Percentiles rank a stretch among this genome's conserved stretches.
Evolutionary conservation across 2,888 invertebrate genomes (phyloP).

Genomic region (Xanthorhoe spadicearia): DNA sequence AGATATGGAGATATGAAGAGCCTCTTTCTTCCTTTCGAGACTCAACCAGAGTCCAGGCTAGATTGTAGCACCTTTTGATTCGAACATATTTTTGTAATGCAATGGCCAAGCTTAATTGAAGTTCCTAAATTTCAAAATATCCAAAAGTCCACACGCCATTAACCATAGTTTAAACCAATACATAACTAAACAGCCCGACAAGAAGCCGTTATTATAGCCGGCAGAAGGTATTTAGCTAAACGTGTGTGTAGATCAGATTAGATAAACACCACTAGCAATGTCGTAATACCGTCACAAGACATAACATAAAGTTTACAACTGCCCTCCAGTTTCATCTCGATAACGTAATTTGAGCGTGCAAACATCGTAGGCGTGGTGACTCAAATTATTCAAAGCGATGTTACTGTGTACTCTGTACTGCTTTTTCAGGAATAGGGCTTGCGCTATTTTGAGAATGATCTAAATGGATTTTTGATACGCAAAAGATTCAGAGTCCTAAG

Average conservation of each 20-base stretch:
- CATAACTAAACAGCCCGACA: too few species aligned
- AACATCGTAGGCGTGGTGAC: conserved; percentile 50
- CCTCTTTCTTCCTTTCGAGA: too few species aligned
- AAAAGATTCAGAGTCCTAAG: not conserved
- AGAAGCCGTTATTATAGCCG: too few species aligned
- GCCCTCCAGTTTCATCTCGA: conserved; percentile 54
- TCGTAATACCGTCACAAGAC: conserved; percentile 45
- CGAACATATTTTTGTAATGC: too few species aligned
- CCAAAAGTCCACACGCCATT: too few species aligned
- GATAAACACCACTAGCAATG: conserved; percentile 2
- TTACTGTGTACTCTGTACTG: conserved; percentile 11
- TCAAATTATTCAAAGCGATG: conserved; percentile 50
- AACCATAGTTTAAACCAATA: too few species aligned
- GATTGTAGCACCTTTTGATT: too few species aligned
- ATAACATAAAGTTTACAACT: conserved; percentile 57
- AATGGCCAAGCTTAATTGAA: too few species aligned
- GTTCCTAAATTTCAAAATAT: too few species aligned
- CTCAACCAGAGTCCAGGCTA: too few species aligned
- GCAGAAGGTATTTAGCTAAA: conserved; percentile 1
- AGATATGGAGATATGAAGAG: too few species aligned
- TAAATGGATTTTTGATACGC: not conserved
- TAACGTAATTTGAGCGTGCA: conserved; percentile 58
- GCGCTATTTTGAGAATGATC: not conserved
- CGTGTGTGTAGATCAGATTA: not conserved
- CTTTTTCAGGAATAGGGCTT: not conserved